Conservation (phyloP, 2,888 invertebrate species). For the Xylota sylvarum region DNA sequence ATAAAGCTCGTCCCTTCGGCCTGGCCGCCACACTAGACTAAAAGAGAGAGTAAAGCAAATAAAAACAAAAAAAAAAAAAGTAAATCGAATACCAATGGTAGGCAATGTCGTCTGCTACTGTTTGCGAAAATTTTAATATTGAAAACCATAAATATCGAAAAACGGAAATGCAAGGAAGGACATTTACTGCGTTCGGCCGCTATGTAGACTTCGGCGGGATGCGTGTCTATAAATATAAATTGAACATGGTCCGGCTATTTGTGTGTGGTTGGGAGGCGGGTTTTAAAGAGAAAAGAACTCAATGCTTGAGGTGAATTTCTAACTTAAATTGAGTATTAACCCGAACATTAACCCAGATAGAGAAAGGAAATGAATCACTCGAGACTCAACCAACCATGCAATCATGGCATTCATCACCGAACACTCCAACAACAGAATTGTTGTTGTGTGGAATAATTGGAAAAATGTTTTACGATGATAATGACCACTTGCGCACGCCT, state of each 20-base stretch:
- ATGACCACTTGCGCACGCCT: conserved; percentile 28
- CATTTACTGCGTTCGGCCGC: conserved; percentile 4
- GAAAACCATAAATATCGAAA: conserved; percentile 74
- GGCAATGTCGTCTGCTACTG: conserved; percentile 49
- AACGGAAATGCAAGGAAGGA: conserved; percentile 64
- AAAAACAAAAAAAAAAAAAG: conserved; percentile 32
- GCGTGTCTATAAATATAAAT: conserved; percentile 68
- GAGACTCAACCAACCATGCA: conserved; percentile 24
- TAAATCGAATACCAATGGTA: conserved; percentile 46
- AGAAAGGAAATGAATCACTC: conserved; percentile 46
- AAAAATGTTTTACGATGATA: conserved; percentile 45
- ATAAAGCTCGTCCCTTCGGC: conserved; percentile 62
- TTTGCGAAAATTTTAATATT: conserved; percentile 75
- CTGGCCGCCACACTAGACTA: conserved; percentile 7
- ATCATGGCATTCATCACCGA: conserved; percentile 42
- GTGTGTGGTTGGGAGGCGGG: background rate
- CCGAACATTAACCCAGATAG: conserved; percentile 49
- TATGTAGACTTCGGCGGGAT: conserved; percentile 60
- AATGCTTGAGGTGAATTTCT: conserved; percentile 29
- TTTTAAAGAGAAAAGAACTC: conserved; percentile 9
- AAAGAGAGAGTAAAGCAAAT: conserved; percentile 37
- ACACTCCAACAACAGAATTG: conserved; percentile 2
- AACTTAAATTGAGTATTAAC: conserved; percentile 51
- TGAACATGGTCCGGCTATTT: conserved; percentile 42
- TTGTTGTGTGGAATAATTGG: conserved; percentile 27